phyloP scores from a whole-genome alignment of 2,888 invertebrate species.

The Aphodius sticticus region DNA sequence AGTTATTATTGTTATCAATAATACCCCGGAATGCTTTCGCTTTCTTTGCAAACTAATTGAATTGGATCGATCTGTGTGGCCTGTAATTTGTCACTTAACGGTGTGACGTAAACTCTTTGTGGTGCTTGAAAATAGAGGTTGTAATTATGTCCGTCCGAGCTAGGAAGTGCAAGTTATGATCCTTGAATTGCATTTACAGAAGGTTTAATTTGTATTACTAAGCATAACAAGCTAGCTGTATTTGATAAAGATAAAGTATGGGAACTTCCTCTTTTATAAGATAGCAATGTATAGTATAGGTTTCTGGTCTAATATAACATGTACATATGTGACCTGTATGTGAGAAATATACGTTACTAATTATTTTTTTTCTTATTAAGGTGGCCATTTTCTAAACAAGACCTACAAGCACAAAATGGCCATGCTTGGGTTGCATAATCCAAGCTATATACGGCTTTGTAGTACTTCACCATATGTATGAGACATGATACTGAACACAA shows the following conservation, averaged over 20 bases:
- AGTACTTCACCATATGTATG: no score
- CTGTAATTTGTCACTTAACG: neutral
- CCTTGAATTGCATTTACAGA: no score
- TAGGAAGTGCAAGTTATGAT: no score
- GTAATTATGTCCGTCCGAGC: no score
- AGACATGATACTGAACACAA: neutral
- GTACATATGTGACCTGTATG: neutral
- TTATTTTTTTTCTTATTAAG: neutral
- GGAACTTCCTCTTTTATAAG: no score
- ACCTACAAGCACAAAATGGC: neutral
- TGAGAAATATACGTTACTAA: neutral
- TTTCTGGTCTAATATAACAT: neutral
- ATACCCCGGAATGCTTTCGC: neutral
- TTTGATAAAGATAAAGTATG: no score
- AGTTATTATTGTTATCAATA: neutral
- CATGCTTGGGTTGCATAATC: neutral
- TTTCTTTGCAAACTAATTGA: neutral
- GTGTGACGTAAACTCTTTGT: neutral
- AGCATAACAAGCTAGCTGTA: no score
- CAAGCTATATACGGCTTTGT: neutral
- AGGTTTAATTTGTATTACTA: no score
- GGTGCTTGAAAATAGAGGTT: neutral
- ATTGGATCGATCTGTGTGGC: neutral
- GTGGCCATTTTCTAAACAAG: neutral
- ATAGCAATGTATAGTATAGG: no score